Conservation (phyloP, 2,113 vertebrate species). For the Indicator maculatus region DNA sequence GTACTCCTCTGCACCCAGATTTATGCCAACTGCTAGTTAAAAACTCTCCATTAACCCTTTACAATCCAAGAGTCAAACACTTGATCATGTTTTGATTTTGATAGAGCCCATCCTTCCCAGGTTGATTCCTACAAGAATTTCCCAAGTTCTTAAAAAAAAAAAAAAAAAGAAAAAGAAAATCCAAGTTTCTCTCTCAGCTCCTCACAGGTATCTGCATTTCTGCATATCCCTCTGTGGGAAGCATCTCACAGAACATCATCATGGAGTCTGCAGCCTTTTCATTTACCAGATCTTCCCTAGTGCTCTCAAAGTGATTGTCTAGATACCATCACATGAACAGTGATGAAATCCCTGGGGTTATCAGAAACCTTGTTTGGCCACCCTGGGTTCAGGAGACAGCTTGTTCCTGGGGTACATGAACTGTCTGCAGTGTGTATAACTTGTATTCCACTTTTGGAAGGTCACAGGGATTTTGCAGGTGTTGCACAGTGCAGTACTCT, state of each 20-base stretch:
- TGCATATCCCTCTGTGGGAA: neutral
- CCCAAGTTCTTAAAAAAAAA: neutral
- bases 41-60: neutral
- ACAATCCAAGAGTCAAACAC: neutral
- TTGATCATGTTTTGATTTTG: neutral
- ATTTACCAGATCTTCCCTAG: neutral
- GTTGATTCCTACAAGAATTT: neutral
- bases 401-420: neutral
- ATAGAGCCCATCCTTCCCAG: neutral
- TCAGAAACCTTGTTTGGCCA: neutral
- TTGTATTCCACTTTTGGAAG: neutral
- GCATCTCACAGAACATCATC: neutral
- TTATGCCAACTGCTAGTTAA: neutral
- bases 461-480: neutral
- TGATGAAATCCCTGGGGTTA: neutral
- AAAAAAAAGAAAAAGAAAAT: neutral
- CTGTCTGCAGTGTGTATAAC: neutral
- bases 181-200: neutral
- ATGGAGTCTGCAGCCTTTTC: neutral
- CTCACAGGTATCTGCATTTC: neutral
- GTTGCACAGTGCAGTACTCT: neutral
- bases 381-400: neutral
- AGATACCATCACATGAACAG: neutral
- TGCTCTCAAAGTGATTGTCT: neutral
- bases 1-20: slow-evolving; percentile 10